Base-by-base conservation (phyloP, 2,113 vertebrate species). In the Hippocampus zosterae region DNA sequence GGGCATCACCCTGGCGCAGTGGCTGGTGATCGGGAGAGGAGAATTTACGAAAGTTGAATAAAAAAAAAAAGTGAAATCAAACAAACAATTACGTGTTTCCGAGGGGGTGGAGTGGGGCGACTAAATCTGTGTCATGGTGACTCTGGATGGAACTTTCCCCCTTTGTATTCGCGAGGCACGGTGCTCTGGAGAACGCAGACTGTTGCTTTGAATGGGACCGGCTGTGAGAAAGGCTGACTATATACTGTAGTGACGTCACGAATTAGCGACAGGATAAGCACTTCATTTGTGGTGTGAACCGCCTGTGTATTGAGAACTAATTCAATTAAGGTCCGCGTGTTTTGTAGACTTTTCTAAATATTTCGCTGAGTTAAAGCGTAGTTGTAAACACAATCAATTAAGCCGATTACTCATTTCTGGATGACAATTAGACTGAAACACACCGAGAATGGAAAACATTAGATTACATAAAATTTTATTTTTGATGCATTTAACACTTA, bases 181-280 rank as follows among this genome's bases (percentile, higher is more conserved):
- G 74, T 68, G 62, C 50, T 23, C 3, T 53, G 33, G 46, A 37
- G 33, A 50, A 63, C 25, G 73, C 33, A 33, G 72, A 53, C 57
- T 69, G 12, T 41, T 67, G 65, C 53, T 81, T 83, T 83, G 67
- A 75, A 74, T 86, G 86, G 71, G 89, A 87, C 90, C 92, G 78
- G 84, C 81, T 83, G 69, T 88, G 92, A 86, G 87, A 91, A 90
- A 90, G 81, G 90, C 91, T 87, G 88, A 79, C 93, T 97, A 94
- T 98, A 98, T 96, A 96, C 89, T 13, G 88, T 60, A 86, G 86
- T 96, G 94, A 98, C 97, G 96, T 98, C 96, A 98, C 91, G 84
- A 84, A 89, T 89, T 91, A 88, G 91, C 86, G 86, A 89, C 42
- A 70, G 50, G 75, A 75, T 81, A 80, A 82, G 83, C 86, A 65